These are phyloP conservation scores for Hypolimnas misippus DNA, from an alignment of 2,888 invertebrate species.

Conservation along the genomic window DNA sequence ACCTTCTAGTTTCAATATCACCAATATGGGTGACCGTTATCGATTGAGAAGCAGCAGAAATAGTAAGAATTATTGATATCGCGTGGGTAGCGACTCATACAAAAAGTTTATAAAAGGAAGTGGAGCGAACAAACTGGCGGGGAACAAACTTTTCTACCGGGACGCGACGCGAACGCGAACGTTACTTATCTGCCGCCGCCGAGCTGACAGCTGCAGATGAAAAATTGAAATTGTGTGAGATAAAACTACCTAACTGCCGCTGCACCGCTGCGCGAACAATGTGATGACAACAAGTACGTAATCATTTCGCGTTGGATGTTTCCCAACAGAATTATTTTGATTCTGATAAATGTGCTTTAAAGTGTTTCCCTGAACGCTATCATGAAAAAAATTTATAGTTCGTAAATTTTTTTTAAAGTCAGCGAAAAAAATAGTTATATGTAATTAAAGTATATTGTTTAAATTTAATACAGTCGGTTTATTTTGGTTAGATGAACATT, in stretches of 20 bases:
- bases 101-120: conserved; percentile 82
- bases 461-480: not conserved
- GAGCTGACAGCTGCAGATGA: conserved; percentile 83
- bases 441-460: not conserved
- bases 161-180: conserved; percentile 71
- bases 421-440: not conserved
- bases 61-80: conserved; percentile 79
- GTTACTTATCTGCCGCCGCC: conserved; percentile 81
- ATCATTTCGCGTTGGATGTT: conserved; percentile 50
- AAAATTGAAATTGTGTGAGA: conserved; percentile 84
- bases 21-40: conserved; percentile 20
- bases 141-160: conserved; percentile 76
- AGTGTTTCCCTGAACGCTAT: conserved; percentile 10
- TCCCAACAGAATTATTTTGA: conserved; percentile 44
- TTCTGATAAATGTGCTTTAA: conserved; percentile 42
- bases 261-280: conserved; percentile 71
- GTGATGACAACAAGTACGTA: conserved; percentile 57
- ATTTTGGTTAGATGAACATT: conserved; percentile 44
- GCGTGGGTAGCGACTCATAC: conserved; percentile 59
- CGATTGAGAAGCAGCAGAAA: conserved; percentile 35
- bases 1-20: not conserved
- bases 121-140: conserved; percentile 79
- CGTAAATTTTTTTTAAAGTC: not conserved
- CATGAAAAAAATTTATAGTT: not conserved
- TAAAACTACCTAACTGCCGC: conserved; percentile 81